phyloP scores from a whole-genome alignment of 64 coral and sea anemone species.

The Anthopleura sola region DNA sequence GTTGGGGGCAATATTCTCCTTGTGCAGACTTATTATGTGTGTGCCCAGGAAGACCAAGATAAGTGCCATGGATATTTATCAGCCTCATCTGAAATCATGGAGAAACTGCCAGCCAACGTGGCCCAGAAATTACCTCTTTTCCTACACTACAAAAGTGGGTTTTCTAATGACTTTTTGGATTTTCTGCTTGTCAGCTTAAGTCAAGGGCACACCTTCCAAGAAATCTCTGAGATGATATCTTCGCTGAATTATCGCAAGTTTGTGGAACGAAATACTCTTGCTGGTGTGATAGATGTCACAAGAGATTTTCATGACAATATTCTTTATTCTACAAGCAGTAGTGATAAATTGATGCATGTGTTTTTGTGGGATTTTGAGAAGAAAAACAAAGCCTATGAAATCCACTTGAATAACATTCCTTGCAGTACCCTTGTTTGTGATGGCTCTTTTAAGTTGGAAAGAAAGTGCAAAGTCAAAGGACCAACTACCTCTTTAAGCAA shows the following conservation, averaged over 20 bases:
- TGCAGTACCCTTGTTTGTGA: constrained; percentile 16
- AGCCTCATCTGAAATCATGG: constrained; percentile 57
- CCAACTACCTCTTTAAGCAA: background rate
- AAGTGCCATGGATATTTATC: constrained; percentile 42
- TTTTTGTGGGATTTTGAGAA: constrained; percentile 65
- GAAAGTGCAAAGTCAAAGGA: constrained; percentile 15
- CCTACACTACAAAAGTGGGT: constrained; percentile 67
- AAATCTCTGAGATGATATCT: constrained; percentile 58
- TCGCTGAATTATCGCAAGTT: constrained; percentile 61
- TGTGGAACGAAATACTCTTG: constrained; percentile 62
- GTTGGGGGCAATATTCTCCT: constrained; percentile 61
- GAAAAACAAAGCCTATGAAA: constrained; percentile 23
- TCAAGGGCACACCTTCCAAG: constrained; percentile 60
- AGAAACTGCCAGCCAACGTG: constrained; percentile 33
- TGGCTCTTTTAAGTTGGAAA: background rate
- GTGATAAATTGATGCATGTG: constrained; percentile 69
- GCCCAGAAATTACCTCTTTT: constrained; percentile 45
- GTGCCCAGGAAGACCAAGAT: constrained; percentile 8
- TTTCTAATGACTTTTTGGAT: constrained; percentile 56
- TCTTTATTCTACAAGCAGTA: constrained; percentile 52
- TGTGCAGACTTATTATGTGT: constrained; percentile 58
- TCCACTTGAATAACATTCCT: background rate
- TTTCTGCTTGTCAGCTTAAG: constrained; percentile 51
- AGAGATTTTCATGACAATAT: constrained; percentile 52
- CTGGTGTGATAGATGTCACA: constrained; percentile 29